Evolutionary conservation across 2,797 vertebrate genomes (phyloP).

Genomic region (Staurois parvus): DNA sequence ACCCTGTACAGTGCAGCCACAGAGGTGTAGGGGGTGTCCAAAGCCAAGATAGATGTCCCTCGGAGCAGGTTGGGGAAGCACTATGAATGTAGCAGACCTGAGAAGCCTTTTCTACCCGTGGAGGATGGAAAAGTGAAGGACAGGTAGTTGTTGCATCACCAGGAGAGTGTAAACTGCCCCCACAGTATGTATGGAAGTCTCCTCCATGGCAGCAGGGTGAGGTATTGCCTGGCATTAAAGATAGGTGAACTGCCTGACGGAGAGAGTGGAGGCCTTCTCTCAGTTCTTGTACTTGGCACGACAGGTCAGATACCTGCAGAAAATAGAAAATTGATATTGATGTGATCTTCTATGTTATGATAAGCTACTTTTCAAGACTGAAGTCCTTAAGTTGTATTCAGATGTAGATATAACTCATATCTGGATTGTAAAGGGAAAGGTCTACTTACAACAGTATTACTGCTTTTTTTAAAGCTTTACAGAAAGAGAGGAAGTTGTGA

Average conservation of each 20-base stretch:
- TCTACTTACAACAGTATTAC: too few species aligned
- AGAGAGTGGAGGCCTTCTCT: conserved; percentile 72
- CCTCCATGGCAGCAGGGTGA: conserved; percentile 50
- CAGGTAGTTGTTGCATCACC: conserved; percentile 39
- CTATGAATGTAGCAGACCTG: conserved; percentile 68
- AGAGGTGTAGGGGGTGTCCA: conserved; percentile 71
- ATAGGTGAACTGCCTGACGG: conserved; percentile 71
- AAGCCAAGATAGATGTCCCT: conserved; percentile 69
- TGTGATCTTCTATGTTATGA: too few species aligned
- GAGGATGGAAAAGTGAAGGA: conserved; percentile 65
- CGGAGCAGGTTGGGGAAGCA: conserved; percentile 63
- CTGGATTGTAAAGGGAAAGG: too few species aligned
- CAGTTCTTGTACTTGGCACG: conserved; percentile 74
- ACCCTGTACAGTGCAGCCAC: conserved; percentile 66
- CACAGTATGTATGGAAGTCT: conserved; percentile 49
- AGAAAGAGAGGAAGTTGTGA: too few species aligned
- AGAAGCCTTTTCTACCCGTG: conserved; percentile 69
- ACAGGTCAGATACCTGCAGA: conserved; percentile 71
- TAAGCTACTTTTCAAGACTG: too few species aligned
- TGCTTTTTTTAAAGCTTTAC: too few species aligned
- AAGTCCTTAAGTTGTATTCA: too few species aligned
- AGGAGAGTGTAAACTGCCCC: conserved; percentile 17
- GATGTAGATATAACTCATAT: too few species aligned
- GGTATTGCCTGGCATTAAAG: conserved; percentile 64
- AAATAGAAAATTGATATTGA: background rate